Evolutionary conservation across 2,797 vertebrate species (phyloP).

Genomic region (Hirundo rustica): DNA sequence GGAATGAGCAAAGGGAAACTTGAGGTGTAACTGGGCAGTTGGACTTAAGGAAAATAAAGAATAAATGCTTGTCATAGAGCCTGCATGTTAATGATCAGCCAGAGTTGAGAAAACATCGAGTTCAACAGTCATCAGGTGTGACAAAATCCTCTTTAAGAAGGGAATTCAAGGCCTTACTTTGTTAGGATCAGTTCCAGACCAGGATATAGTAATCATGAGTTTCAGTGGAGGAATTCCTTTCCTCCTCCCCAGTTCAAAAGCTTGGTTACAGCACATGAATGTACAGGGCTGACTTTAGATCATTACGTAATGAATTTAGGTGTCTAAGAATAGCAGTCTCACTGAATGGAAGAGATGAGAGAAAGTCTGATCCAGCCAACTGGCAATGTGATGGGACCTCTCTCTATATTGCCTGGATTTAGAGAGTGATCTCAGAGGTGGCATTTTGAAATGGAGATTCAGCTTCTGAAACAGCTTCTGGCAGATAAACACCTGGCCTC

Average conservation of each 20-base stretch:
- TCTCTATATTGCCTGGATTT: neutral
- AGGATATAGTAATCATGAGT: neutral
- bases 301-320: neutral
- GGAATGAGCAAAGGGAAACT: constrained; percentile 54
- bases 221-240: neutral
- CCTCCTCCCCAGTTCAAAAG: neutral
- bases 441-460: neutral
- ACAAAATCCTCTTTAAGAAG: constrained; percentile 41
- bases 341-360: neutral
- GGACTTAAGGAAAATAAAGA: constrained; percentile 44
- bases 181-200: constrained; percentile 13
- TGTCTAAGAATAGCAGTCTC: constrained; percentile 35
- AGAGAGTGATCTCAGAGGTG: constrained; percentile 39
- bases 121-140: neutral
- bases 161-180: constrained; percentile 19
- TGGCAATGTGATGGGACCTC: neutral
- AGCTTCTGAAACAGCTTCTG: constrained; percentile 20
- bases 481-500: neutral
- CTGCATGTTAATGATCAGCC: neutral
- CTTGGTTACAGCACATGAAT: neutral
- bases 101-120: neutral
- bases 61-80: constrained; percentile 46
- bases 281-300: neutral
- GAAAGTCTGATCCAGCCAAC: constrained; percentile 10
- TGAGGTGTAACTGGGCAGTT: constrained; percentile 32